Evolutionary conservation across 2,888 invertebrate species (phyloP).

Genomic region (Caenorhabditis wallacei): DNA sequence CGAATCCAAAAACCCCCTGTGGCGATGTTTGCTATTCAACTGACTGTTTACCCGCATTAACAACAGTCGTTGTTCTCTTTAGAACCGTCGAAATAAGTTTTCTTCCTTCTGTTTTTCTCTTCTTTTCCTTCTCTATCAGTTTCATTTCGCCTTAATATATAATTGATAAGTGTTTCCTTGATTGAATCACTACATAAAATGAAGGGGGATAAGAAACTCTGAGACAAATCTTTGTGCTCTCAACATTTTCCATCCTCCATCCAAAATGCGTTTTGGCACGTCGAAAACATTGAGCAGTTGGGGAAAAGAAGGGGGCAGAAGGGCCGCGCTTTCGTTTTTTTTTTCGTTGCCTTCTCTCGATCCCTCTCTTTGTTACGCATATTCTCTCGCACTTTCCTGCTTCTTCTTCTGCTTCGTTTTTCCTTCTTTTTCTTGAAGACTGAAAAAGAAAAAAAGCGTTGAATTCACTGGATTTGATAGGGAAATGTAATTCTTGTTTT

Average conservation of each 20-base stretch:
- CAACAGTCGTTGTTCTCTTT: slow-evolving; percentile 42
- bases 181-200: slow-evolving; percentile 28
- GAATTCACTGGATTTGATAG: slow-evolving; percentile 37
- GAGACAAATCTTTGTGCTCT: slow-evolving; percentile 33
- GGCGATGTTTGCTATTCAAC: slow-evolving; percentile 49
- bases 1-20: slow-evolving; percentile 6
- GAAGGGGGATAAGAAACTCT: slow-evolving; percentile 21
- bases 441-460: slow-evolving; percentile 11
- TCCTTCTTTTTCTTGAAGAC: slow-evolving; percentile 10
- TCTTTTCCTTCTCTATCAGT: background rate
- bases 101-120: background rate
- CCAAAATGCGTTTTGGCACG: slow-evolving; percentile 64
- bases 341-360: slow-evolving; percentile 29
- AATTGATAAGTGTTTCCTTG: slow-evolving; percentile 22
- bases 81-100: background rate
- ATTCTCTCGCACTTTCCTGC: slow-evolving; percentile 58
- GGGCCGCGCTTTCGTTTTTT: slow-evolving; percentile 60
- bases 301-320: slow-evolving; percentile 15
- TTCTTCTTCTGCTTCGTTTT: slow-evolving; percentile 27
- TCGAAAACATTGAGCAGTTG: slow-evolving; percentile 65
- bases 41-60: slow-evolving; percentile 58
- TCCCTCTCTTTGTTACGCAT: slow-evolving; percentile 41
- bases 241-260: slow-evolving; percentile 30
- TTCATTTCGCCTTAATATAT: background rate
- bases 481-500: slow-evolving; percentile 29